Percentiles rank a stretch among this genome's conserved stretches.
phyloP scores from a whole-genome alignment of 2,113 vertebrate genomes.

The Crotalus tigris region DNA sequence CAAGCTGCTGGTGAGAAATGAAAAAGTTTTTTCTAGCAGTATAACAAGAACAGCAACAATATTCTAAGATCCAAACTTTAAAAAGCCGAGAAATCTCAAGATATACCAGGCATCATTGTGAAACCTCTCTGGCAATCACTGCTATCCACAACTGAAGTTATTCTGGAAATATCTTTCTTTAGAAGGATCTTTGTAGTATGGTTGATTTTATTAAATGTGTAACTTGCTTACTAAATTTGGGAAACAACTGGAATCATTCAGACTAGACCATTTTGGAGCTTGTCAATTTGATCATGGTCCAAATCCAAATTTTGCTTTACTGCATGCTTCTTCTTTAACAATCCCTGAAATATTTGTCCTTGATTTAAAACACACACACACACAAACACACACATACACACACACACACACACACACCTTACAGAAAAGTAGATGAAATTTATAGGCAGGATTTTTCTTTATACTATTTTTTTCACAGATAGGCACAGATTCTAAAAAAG shows the following conservation, averaged over 20 bases:
- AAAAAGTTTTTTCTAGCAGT: not conserved
- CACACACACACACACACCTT: not conserved
- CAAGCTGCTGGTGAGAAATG: not conserved
- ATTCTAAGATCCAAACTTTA: not conserved
- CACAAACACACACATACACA: not conserved
- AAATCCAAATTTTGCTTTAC: not conserved
- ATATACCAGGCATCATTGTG: not conserved
- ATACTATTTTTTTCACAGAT: not conserved
- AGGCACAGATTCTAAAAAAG: not conserved
- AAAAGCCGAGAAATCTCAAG: not conserved
- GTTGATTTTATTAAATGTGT: not conserved
- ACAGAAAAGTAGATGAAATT: not conserved
- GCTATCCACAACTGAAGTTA: not conserved
- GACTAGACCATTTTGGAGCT: not conserved
- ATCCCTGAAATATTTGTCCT: not conserved
- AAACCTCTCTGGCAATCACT: not conserved
- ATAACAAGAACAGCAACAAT: not conserved
- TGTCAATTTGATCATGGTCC: not conserved
- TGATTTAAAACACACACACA: not conserved
- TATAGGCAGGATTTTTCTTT: not conserved
- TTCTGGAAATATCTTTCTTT: not conserved
- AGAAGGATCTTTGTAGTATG: not conserved
- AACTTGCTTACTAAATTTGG: not conserved
- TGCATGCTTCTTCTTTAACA: not conserved
- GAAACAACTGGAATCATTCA: not conserved